Percentiles rank a stretch among this genome's conserved stretches.
Conservation (phyloP, 53 echinoderm and acorn worm genomes). For the Zoroaster sp. region DNA sequence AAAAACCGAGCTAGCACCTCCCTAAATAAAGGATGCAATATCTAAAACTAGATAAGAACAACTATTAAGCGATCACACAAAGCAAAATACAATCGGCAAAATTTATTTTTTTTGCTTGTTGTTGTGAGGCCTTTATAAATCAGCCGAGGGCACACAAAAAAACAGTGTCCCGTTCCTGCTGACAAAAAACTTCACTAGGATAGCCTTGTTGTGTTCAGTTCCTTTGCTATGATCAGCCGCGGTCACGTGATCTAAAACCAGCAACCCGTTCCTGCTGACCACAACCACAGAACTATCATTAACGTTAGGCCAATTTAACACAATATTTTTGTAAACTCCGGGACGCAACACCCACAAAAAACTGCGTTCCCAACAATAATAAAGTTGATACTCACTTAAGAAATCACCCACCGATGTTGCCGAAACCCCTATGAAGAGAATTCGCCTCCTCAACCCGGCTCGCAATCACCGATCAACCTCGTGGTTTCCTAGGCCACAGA, state of each 20-base stretch:
- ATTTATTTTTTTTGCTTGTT: too few species aligned
- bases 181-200: too few species aligned
- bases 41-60: neutral
- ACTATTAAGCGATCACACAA: neutral
- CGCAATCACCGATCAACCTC: neutral
- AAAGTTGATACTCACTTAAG: neutral
- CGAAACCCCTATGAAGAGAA: neutral
- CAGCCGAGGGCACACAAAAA: too few species aligned
- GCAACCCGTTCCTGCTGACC: neutral
- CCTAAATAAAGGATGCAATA: too few species aligned
- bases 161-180: too few species aligned
- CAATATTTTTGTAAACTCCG: neutral
- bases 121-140: too few species aligned
- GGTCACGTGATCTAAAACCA: neutral
- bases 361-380: neutral
- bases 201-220: too few species aligned
- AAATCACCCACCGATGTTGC: neutral
- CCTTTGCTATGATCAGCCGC: neutral
- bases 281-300: too few species aligned
- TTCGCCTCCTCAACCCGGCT: neutral
- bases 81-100: too few species aligned
- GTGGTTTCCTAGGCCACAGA: neutral
- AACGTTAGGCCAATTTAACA: neutral
- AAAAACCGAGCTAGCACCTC: neutral
- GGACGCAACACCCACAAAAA: neutral